Evolutionary conservation across 53 echinoderm and acorn worm species (phyloP).

Genomic region (Paracentrotus lividus): DNA sequence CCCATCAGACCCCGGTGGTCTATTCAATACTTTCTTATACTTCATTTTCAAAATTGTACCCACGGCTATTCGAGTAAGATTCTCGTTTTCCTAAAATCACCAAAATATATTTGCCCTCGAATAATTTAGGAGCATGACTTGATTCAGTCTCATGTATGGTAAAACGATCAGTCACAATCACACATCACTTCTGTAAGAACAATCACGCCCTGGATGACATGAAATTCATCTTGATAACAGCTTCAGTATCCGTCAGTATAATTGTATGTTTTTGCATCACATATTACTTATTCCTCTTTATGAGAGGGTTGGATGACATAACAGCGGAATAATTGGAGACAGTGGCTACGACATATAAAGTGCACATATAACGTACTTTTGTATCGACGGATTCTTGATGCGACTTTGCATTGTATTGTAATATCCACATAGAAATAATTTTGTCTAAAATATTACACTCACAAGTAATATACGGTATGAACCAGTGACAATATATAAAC

Average conservation of each 20-base stretch:
- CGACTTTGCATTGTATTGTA: background rate
- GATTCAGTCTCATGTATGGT: background rate
- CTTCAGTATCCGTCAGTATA: background rate
- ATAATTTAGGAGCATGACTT: too few relatives aligned
- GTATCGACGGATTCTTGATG: background rate
- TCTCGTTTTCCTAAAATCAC: too few relatives aligned
- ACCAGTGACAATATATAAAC: background rate
- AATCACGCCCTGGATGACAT: background rate
- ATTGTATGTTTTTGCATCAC: conserved; percentile 17
- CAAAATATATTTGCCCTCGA: too few relatives aligned
- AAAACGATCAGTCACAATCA: background rate
- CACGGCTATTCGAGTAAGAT: too few relatives aligned
- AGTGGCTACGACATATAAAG: background rate
- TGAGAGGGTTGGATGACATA: background rate
- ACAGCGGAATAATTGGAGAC: background rate
- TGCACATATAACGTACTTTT: conserved; percentile 18
- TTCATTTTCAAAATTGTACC: too few relatives aligned
- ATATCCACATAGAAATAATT: too few relatives aligned
- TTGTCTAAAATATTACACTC: too few relatives aligned
- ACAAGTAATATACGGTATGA: too few relatives aligned
- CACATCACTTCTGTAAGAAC: background rate
- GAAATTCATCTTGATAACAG: conserved; percentile 25
- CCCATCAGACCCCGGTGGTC: too few relatives aligned
- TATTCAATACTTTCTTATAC: too few relatives aligned
- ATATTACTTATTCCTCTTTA: background rate